phyloP scores from a whole-genome alignment of 2,797 vertebrate genomes.

The Vipera latastei region DNA sequence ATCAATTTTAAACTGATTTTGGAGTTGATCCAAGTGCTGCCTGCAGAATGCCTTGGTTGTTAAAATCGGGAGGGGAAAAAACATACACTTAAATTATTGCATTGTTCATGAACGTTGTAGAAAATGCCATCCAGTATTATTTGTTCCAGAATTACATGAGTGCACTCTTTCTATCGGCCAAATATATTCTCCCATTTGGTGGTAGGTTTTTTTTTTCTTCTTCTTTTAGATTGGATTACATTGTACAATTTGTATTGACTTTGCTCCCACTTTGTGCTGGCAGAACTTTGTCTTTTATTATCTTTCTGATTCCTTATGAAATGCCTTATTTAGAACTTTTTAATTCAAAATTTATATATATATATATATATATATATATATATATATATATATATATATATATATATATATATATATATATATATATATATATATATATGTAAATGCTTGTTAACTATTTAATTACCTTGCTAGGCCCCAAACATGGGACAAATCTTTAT shows the following conservation, averaged over 20 bases:
- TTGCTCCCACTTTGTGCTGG: neutral
- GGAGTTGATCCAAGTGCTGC: slow-evolving; percentile 50
- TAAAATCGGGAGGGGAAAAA: slow-evolving; percentile 46
- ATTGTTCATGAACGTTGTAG: neutral
- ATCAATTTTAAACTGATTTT: slow-evolving; percentile 65
- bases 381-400: no score
- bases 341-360: neutral
- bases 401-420: no score
- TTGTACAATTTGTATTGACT: slow-evolving; percentile 3
- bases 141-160: neutral
- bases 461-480: no score
- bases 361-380: no score
- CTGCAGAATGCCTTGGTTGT: slow-evolving; percentile 50
- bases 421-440: no score
- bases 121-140: neutral
- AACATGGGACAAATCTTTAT: no score
- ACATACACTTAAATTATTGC: slow-evolving; percentile 58
- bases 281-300: neutral
- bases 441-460: no score
- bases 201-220: neutral
- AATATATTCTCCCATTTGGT: neutral
- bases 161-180: neutral
- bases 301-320: neutral
- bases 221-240: neutral
- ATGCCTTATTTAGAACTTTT: neutral